Percentiles rank a stretch among this genome's conserved stretches.
Evolutionary conservation across 2,797 vertebrate species (phyloP).

Genomic region (Pempheris klunzingeri): DNA sequence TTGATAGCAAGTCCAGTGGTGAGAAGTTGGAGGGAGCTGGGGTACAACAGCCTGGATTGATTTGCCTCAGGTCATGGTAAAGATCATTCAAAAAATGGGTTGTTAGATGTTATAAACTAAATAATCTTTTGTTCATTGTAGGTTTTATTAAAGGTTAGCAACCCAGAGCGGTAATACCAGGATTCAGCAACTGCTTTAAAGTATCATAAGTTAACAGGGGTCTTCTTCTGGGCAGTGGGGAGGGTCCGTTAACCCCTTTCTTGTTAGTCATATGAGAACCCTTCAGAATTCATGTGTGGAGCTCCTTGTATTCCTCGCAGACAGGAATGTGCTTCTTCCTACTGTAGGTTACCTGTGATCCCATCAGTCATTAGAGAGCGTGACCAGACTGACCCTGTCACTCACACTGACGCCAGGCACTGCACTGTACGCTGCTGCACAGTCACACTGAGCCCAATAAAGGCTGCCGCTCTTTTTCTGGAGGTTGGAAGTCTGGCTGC

Average conservation of each 20-base stretch:
- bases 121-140: not conserved
- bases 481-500: not conserved
- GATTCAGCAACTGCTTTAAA: no score
- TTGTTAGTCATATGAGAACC: not conserved
- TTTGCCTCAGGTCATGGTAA: not conserved
- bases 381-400: conserved; percentile 9
- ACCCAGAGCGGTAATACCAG: no score
- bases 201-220: no score
- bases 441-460: no score
- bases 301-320: conserved; percentile 1
- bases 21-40: no score
- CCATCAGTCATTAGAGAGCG: not conserved
- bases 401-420: not conserved
- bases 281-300: not conserved
- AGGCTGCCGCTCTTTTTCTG: not conserved
- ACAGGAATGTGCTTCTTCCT: conserved; percentile 15
- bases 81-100: not conserved
- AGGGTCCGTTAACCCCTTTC: not conserved
- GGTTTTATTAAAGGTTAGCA: not conserved
- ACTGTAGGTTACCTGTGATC: conserved; percentile 3
- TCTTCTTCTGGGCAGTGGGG: no score
- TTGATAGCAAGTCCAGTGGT: no score
- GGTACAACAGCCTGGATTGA: no score
- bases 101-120: not conserved
- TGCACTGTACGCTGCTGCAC: no score